A percentile compares a stretch with the other conserved stretches of the same genome.
These are phyloP conservation scores for Ryuthela nishihirai DNA, from an alignment of 2,888 invertebrate genomes.

Conservation along the genomic window DNA sequence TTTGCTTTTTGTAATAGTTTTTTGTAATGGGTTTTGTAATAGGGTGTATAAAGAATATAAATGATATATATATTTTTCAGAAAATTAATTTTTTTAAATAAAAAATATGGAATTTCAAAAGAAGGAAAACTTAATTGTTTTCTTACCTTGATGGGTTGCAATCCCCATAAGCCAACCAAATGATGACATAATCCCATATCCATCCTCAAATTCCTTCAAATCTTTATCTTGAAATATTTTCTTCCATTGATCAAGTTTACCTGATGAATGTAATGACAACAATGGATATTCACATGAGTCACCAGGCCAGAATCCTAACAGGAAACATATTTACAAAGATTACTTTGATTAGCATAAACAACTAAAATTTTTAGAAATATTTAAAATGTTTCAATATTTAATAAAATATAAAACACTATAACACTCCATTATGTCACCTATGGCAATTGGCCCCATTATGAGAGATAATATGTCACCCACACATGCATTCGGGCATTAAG, in stretches of 20 bases:
- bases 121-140: too few species aligned
- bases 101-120: conserved; percentile 7
- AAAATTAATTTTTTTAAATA: background rate
- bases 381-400: too few species aligned
- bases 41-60: too few species aligned
- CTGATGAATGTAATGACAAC: conserved; percentile 67
- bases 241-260: conserved; percentile 54
- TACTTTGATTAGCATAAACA: conserved; percentile 38
- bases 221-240: conserved; percentile 15
- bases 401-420: too few species aligned
- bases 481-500: too few species aligned
- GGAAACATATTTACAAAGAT: background rate
- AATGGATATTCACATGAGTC: conserved; percentile 71
- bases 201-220: conserved; percentile 62
- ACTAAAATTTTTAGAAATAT: too few species aligned
- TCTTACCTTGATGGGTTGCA: conserved; percentile 68
- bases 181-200: conserved; percentile 71
- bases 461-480: too few species aligned
- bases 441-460: too few species aligned
- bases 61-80: background rate
- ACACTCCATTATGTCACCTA: too few species aligned
- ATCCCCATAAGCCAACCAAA: conserved; percentile 75
- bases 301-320: conserved; percentile 68
- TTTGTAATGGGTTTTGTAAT: too few species aligned
- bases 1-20: too few species aligned